phyloP scores from a whole-genome alignment of 2,797 vertebrate species.

The Pogoniulus pusillus region DNA sequence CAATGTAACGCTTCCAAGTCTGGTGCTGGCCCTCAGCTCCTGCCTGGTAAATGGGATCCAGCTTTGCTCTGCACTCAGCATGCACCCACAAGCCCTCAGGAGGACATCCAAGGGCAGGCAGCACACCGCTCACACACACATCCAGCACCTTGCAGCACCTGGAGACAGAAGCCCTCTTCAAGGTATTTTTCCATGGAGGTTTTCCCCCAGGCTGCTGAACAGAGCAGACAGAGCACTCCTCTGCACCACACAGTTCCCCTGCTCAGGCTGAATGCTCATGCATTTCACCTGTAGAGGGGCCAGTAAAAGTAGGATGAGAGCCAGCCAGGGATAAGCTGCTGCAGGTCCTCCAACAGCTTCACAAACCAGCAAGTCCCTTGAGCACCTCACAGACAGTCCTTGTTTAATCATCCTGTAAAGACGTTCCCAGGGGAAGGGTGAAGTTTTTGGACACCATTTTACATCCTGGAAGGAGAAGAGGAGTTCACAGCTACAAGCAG shows the following conservation, averaged over 20 bases:
- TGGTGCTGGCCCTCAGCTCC: not conserved
- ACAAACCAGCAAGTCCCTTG: fast-evolving
- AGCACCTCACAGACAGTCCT: fast-evolving
- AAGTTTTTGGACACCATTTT: not conserved
- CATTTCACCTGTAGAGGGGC: not conserved
- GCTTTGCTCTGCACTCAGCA: not conserved
- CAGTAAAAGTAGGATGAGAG: fast-evolving
- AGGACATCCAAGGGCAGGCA: fast-evolving
- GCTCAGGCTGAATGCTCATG: fast-evolving
- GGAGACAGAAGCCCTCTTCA: not conserved
- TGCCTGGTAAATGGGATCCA: not conserved
- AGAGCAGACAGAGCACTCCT: fast-evolving
- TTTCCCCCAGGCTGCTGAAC: not conserved
- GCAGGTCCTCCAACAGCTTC: not conserved
- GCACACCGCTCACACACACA: fast-evolving
- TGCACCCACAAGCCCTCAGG: fast-evolving
- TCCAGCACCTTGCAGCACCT: fast-evolving
- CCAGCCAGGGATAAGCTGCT: not conserved
- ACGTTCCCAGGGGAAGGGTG: not conserved
- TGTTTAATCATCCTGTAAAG: fast-evolving
- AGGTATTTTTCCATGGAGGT: not conserved
- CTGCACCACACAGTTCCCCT: not conserved
- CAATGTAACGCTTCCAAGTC: too few species aligned
- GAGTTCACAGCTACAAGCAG: not conserved
- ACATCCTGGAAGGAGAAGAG: not conserved